Base-by-base conservation (phyloP, 2,113 vertebrate genomes). In the Regulus satrapa region DNA sequence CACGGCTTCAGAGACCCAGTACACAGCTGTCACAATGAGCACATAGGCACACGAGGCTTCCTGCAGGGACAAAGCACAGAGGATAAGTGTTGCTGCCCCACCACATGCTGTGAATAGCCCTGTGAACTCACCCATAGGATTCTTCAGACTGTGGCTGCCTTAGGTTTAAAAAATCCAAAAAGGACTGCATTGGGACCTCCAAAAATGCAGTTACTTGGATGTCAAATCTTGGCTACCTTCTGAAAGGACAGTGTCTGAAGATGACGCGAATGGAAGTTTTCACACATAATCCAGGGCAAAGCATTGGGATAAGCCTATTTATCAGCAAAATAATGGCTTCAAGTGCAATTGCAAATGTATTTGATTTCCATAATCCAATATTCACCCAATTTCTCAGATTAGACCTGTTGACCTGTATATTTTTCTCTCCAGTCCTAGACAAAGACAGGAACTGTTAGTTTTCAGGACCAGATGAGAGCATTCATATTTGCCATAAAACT, bases 1-100 rank as follows among this genome's bases (percentile, higher is more conserved):
- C 63, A 99, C 99, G 0, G 99, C 99, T 97, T 99, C 99, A 0
- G 99, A 99, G 46, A 99, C 99, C 99, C 99, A 99, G 96, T 99
- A 99, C 29, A 99, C 98, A 0, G 99, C 99, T 0, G 99, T 99
- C 95, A 99, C 99, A 1, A 99, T 98, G 93, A 99, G 94, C 97
- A 99, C 99, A 0, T 99, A 99, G 3, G 99, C 99, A 64, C 99
- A 99, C 0, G 99, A 98, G 1, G 99, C 98, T 95, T 99, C 99
- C 99, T 99, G 97, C 34, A 95, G 91, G 46, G 34, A 81, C 13
- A 85, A 40, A 86, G 63, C 51, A 54, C 20, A 51, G 43, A 43
- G 11, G 18, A n/a, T 43, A 62, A 9, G 3, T 8, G 24, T 58
- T 46, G 15, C 18, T 49, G 36, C 12, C 59, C 28, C 51, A 34